phyloP scores from a whole-genome alignment of 2,888 invertebrate species.

The Platypus cylindrus region DNA sequence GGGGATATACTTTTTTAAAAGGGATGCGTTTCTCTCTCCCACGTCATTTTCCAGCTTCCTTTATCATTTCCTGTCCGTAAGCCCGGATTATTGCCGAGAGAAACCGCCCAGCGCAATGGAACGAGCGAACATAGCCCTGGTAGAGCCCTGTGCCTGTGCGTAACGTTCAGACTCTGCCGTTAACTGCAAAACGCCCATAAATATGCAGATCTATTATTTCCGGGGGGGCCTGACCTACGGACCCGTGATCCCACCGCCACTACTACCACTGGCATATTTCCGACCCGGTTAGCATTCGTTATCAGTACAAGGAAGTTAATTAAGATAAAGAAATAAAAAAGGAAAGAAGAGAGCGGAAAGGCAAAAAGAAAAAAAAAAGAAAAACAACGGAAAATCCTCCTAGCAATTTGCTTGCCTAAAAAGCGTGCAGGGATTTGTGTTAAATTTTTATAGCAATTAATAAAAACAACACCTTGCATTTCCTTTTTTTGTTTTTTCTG shows the following conservation, averaged over 20 bases:
- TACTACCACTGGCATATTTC: conserved; percentile 13
- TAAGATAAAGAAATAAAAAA: conserved; percentile 13
- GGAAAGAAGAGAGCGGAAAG: no score
- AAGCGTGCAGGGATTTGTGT: conserved; percentile 2
- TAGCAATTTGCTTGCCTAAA: conserved; percentile 12
- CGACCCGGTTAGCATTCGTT: conserved; percentile 11
- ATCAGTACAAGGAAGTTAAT: conserved; percentile 13
- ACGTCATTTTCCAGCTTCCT: conserved; percentile 20
- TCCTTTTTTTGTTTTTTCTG: no score
- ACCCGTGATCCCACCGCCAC: conserved; percentile 1
- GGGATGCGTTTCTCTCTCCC: conserved; percentile 10
- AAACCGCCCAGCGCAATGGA: conserved; percentile 4
- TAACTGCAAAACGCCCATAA: conserved; percentile 21
- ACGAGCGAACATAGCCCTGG: conserved; percentile 9
- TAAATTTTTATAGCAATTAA: conserved; percentile 9
- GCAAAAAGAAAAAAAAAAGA: no score
- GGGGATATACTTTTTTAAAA: neutral
- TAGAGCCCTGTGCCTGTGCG: conserved; percentile 17
- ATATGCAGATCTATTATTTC: conserved; percentile 21
- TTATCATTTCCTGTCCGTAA: conserved; percentile 18
- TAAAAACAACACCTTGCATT: no score
- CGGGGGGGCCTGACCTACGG: conserved; percentile 15
- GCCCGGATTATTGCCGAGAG: conserved; percentile 11
- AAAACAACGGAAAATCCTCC: conserved; percentile 7
- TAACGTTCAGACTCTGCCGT: conserved; percentile 18